phyloP scores from a whole-genome alignment of 2,113 vertebrate species.

The Corythoichthys intestinalis region DNA sequence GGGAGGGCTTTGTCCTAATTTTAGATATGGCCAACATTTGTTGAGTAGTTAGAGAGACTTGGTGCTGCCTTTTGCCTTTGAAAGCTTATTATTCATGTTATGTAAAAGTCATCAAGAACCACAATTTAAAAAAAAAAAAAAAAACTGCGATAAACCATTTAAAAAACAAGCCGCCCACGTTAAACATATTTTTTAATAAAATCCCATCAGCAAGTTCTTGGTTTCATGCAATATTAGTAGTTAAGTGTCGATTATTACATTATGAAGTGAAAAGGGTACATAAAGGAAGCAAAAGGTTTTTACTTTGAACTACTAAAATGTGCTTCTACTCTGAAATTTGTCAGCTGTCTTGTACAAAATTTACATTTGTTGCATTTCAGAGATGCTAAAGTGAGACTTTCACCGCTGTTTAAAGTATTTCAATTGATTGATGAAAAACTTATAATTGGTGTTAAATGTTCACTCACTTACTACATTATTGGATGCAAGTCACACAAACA shows the following conservation, averaged over 20 bases:
- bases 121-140: conserved; percentile 24
- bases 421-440: background rate
- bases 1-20: conserved; percentile 10
- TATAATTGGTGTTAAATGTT: conserved; percentile 7
- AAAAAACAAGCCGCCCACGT: background rate
- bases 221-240: conserved; percentile 34
- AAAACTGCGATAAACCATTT: conserved; percentile 21
- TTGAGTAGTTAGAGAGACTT: conserved; percentile 43
- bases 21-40: conserved; percentile 36
- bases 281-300: conserved; percentile 26
- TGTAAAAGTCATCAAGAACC: conserved; percentile 41
- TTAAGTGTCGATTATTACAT: conserved; percentile 30
- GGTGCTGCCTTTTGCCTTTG: conserved; percentile 61
- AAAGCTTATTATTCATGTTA: conserved; percentile 52
- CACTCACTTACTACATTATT: conserved; percentile 6
- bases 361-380: conserved; percentile 29
- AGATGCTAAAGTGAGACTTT: conserved; percentile 16
- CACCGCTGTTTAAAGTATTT: conserved; percentile 2
- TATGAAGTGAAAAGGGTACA: conserved; percentile 14
- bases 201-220: conserved; percentile 44
- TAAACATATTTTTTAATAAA: conserved; percentile 28
- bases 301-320: conserved; percentile 22
- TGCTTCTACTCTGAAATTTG: conserved; percentile 24
- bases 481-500: conserved; percentile 27
- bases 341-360: conserved; percentile 24